phyloP scores from a whole-genome alignment of 2,113 vertebrate genomes.

The Planiliza haematocheilus region DNA sequence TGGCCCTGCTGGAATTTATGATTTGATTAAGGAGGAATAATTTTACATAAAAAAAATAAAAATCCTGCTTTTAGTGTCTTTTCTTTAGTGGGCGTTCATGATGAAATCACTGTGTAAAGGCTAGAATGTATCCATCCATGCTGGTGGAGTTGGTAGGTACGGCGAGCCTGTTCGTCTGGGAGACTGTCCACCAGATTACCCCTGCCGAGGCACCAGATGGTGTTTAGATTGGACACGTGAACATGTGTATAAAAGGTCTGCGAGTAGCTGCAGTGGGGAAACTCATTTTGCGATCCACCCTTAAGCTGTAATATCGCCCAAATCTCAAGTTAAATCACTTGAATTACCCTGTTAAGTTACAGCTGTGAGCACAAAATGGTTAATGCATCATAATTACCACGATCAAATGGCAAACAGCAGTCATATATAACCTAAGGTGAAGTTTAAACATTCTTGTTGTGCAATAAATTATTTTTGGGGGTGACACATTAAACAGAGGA shows the following conservation, averaged over 20 bases:
- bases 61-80: neutral
- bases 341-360: neutral
- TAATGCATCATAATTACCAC: neutral
- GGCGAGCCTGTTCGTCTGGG: neutral
- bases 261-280: neutral
- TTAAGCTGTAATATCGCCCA: neutral
- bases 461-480: slow-evolving; percentile 1
- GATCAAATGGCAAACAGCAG: neutral
- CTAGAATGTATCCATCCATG: neutral
- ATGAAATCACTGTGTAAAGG: neutral
- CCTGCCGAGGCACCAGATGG: slow-evolving; percentile 3
- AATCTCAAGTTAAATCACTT: neutral
- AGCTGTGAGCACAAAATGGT: neutral
- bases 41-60: neutral
- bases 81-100: neutral
- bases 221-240: slow-evolving; percentile 24
- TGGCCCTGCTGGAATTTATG: neutral
- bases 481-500: slow-evolving; percentile 16
- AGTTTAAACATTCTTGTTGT: neutral
- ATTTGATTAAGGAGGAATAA: neutral
- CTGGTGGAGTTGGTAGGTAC: neutral
- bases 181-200: slow-evolving; percentile 17
- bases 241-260: neutral
- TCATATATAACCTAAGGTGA: neutral
- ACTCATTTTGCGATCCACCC: neutral